Percentiles rank a stretch among this genome's conserved stretches.
Conservation (phyloP, 2,113 vertebrate species). For the Agelaius phoeniceus region DNA sequence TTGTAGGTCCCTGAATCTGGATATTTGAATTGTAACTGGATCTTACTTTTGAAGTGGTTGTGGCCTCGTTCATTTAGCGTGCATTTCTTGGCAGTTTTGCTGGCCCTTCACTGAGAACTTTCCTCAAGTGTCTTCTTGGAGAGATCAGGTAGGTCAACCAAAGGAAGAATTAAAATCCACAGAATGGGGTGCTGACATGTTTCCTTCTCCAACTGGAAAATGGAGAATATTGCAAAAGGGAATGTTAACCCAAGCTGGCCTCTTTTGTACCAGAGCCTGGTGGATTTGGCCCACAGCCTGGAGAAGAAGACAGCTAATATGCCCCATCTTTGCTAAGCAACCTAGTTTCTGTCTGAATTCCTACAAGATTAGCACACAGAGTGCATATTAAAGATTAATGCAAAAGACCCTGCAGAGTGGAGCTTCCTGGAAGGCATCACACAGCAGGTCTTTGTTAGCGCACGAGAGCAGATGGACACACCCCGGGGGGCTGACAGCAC, state of each 20-base stretch:
- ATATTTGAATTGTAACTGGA: neutral
- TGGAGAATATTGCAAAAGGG: neutral
- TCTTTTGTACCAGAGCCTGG: neutral
- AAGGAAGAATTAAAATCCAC: neutral
- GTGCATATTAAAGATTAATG: slow-evolving; percentile 53
- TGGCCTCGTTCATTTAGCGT: neutral
- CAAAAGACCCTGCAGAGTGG: neutral
- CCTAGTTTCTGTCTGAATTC: neutral
- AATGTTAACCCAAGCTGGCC: neutral
- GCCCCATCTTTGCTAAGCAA: neutral
- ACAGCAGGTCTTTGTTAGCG: neutral
- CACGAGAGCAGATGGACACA: slow-evolving; percentile 8
- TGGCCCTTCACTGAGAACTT: neutral
- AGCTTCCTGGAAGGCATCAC: neutral
- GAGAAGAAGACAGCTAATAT: neutral
- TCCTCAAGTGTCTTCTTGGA: neutral
- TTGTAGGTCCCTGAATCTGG: neutral
- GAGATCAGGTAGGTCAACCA: neutral
- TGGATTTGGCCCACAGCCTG: neutral
- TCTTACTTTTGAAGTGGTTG: neutral
- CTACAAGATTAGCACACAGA: neutral
- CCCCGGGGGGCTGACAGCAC: neutral
- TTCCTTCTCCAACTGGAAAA: neutral
- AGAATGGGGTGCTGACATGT: neutral
- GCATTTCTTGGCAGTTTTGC: neutral